These are phyloP conservation scores for Rhodeus uyekii DNA, from an alignment of 2,797 vertebrate species.

Conservation along the genomic window DNA sequence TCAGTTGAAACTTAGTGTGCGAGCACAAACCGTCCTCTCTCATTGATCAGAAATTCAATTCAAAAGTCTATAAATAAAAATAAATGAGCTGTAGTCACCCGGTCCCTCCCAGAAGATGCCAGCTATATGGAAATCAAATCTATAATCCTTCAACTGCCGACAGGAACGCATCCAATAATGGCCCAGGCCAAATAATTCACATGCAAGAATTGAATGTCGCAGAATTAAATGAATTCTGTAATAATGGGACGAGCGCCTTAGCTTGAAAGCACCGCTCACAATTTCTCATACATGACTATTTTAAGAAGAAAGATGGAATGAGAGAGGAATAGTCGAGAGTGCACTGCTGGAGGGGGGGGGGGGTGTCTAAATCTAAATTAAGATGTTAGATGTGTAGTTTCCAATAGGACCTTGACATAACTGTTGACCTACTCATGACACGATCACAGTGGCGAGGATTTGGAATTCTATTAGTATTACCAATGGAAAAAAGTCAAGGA, in stretches of 20 bases:
- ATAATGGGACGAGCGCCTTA: slow-evolving; percentile 77
- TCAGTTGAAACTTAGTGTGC: slow-evolving; percentile 52
- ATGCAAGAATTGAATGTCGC: slow-evolving; percentile 73
- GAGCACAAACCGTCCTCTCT: slow-evolving; percentile 59
- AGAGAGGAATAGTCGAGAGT: slow-evolving; percentile 57
- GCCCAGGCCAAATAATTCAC: slow-evolving; percentile 68
- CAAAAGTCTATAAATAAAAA: slow-evolving; percentile 74
- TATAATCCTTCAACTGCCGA: slow-evolving; percentile 64
- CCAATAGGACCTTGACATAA: slow-evolving; percentile 99
- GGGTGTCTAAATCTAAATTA: slow-evolving; percentile 95
- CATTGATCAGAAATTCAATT: slow-evolving; percentile 76
- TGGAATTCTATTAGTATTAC: slow-evolving; percentile 99
- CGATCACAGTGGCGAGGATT: slow-evolving; percentile 93
- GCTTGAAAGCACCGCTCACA: slow-evolving; percentile 79
- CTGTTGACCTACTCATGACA: slow-evolving; percentile 99
- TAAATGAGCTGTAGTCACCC: slow-evolving; percentile 65
- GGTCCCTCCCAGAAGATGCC: slow-evolving; percentile 61
- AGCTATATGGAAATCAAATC: slow-evolving; percentile 64
- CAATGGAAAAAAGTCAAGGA: slow-evolving; percentile 95
- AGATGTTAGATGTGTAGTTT: slow-evolving; percentile 98
- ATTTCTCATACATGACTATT: slow-evolving; percentile 76
- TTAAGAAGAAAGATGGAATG: slow-evolving; percentile 45
- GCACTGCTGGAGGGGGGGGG: slow-evolving; percentile 61
- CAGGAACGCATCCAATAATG: slow-evolving; percentile 62
- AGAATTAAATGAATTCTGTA: slow-evolving; percentile 78